phyloP scores from a whole-genome alignment of 2,113 vertebrate species.

The Ammodramus savannarum region DNA sequence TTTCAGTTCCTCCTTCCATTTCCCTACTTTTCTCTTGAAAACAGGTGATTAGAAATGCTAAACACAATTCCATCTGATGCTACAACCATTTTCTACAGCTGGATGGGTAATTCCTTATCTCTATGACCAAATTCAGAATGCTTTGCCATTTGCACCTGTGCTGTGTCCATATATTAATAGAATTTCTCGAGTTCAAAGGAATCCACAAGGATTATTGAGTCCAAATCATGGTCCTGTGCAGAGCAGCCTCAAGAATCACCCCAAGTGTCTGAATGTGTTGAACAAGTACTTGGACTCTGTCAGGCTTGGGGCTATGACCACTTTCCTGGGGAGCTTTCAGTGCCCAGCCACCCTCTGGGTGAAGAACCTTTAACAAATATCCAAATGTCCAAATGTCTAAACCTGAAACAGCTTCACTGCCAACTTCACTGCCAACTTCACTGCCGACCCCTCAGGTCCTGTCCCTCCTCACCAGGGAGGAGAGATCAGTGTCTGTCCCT shows the following conservation, averaged over 20 bases:
- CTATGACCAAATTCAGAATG: neutral
- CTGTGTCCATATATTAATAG: too few relatives aligned
- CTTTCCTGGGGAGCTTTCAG: neutral
- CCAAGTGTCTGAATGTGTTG: neutral
- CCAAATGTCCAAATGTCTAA: too few relatives aligned
- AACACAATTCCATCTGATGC: neutral
- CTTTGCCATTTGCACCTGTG: neutral
- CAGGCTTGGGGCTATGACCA: neutral
- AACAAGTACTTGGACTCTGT: neutral
- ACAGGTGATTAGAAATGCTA: neutral
- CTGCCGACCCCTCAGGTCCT: neutral
- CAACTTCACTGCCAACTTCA: neutral
- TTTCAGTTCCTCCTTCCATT: neutral
- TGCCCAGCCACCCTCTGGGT: neutral
- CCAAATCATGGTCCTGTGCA: accelerated
- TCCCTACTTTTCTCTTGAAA: neutral
- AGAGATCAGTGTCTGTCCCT: neutral
- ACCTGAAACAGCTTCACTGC: neutral
- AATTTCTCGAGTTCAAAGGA: neutral
- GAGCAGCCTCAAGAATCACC: neutral
- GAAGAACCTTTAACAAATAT: neutral
- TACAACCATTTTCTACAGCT: neutral
- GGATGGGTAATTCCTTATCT: neutral
- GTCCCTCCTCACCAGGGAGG: neutral
- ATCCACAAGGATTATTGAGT: neutral